Evolutionary conservation across 2,888 invertebrate genomes (phyloP).

Genomic region (Muschampia plurimacula): DNA sequence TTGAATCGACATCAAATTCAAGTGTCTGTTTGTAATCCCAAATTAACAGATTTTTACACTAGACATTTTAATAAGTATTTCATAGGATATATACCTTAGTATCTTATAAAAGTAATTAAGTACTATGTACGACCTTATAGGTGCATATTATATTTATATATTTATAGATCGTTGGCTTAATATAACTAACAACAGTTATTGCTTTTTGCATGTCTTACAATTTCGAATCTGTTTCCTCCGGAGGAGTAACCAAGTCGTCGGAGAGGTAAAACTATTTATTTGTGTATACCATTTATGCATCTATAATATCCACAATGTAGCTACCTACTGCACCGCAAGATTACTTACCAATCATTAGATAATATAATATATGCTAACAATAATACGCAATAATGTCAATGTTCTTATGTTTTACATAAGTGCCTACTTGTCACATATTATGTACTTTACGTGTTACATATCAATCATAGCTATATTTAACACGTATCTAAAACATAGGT

Average conservation of each 20-base stretch:
- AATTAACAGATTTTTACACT: too few relatives aligned
- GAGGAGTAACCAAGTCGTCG: constrained; percentile 87
- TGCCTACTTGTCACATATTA: too few relatives aligned
- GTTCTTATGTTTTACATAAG: too few relatives aligned
- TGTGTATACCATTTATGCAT: constrained; percentile 32
- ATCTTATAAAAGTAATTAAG: too few relatives aligned
- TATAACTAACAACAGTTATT: constrained; percentile 79
- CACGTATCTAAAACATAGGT: neutral
- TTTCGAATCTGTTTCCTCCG: constrained; percentile 88
- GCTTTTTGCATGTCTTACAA: constrained; percentile 90
- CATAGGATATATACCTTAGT: too few relatives aligned
- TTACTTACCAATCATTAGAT: neutral
- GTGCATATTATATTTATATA: neutral
- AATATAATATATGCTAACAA: neutral
- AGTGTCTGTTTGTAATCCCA: too few relatives aligned
- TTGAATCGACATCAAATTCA: too few relatives aligned
- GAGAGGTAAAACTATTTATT: constrained; percentile 74
- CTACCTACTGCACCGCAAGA: constrained; percentile 9
- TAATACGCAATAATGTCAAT: neutral
- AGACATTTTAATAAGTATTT: too few relatives aligned
- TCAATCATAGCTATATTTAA: too few relatives aligned
- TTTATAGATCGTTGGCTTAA: neutral
- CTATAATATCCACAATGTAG: constrained; percentile 25
- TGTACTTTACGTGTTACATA: too few relatives aligned
- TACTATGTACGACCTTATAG: too few relatives aligned